These are phyloP conservation scores for Styela clava DNA, from an alignment of 23 tunicate genomes.

Conservation along the genomic window DNA sequence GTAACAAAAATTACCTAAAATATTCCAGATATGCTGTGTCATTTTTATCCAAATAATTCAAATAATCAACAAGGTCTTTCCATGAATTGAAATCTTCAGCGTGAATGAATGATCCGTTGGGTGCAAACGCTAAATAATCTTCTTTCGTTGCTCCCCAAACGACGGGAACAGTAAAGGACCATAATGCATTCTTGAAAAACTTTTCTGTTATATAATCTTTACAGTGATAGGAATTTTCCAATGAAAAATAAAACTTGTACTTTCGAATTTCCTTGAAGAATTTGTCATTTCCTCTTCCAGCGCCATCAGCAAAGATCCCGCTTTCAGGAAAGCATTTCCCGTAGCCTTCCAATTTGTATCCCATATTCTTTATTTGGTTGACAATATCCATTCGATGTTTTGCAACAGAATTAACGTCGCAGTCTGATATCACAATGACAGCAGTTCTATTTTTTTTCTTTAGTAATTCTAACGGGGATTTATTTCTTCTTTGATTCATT, in stretches of 20 bases:
- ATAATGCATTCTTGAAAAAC: neutral
- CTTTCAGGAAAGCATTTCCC: conserved; percentile 5
- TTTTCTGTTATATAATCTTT: conserved; percentile 16
- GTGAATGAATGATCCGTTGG: neutral
- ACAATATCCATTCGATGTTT: neutral
- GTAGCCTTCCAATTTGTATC: neutral
- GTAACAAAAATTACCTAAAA: neutral
- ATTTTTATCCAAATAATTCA: neutral
- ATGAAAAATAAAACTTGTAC: conserved; percentile 28
- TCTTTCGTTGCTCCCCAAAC: conserved; percentile 9
- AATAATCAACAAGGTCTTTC: neutral
- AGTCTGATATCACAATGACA: neutral
- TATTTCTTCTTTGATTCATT: neutral
- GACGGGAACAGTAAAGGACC: neutral
- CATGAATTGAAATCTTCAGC: neutral
- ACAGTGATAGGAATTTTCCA: conserved; percentile 28
- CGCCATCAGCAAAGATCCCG: neutral
- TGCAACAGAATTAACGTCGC: neutral
- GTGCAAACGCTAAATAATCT: neutral
- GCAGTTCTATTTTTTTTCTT: neutral
- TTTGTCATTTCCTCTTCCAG: neutral
- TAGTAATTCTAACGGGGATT: neutral
- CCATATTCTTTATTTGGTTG: neutral
- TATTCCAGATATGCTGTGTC: conserved; percentile 13
- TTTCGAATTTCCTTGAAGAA: neutral